Base-by-base conservation (phyloP, 2,888 invertebrate species). In the Drosophila niveifrons region DNA sequence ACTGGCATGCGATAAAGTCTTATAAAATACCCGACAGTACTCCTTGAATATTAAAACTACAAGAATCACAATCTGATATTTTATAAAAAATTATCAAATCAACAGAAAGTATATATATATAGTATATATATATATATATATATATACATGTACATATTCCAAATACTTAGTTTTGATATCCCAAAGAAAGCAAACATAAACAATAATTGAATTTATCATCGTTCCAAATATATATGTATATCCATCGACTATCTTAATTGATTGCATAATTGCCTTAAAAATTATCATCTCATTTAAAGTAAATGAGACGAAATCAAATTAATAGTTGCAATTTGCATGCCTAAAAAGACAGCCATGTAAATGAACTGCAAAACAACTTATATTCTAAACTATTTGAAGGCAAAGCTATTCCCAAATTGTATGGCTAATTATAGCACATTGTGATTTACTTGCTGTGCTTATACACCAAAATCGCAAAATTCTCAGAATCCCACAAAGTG, bases 221-320 rank as follows among this genome's bases (percentile, higher is more conserved):
- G 6, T 23, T 23, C 23, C 23, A 23, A 23, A 4, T 23, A 4
- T 23, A n/a, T n/a, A n/a, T 23, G 23, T 23, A 23, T 23, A 23
- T 23, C 23, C 23, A 10, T 29, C 17, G 17, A 53, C 39, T 52
- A 39, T 36, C 52, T 23, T 15, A 72, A 59, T 72, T 58, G 36
- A 29, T 11, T n/a, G 15, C 70, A 69, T 55, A 71, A 50, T 71
- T 70, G 39, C 44, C 9, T 28, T 28, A 18, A 17, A 55, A 46
- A 47, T 46, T 59, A 23, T 9, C 29, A n/a, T 53, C 36, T 53
- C 36, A 50, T 44, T 69, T 48, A 10, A 52, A 41, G 39, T 61
- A 61, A 67, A 69, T 48, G 46, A 66, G 63, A 29, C 29, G 18
- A 41, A 50, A 44, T n/a, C 18, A 15, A 65, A 66, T 51, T 23